Conservation (phyloP, 2,113 vertebrate genomes). For the Neolamprologus brichardi region DNA sequence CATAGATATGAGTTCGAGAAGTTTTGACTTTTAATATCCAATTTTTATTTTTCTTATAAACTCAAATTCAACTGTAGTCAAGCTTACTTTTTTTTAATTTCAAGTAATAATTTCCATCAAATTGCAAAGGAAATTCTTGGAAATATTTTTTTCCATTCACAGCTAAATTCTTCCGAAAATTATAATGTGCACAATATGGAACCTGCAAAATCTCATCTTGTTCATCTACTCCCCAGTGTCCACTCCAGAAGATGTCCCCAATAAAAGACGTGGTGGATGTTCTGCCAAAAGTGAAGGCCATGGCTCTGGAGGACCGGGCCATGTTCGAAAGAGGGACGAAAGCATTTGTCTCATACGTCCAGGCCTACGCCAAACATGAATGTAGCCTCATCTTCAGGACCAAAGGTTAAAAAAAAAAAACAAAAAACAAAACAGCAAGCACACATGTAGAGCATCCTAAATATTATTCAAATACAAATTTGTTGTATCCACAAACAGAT, state of each 20-base stretch:
- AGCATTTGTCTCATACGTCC: slow-evolving; percentile 87
- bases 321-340: slow-evolving; percentile 88
- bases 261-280: slow-evolving; percentile 73
- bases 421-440: neutral
- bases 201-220: neutral
- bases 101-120: neutral
- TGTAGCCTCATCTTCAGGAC: slow-evolving; percentile 92
- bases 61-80: neutral
- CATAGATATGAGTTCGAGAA: neutral
- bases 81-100: neutral
- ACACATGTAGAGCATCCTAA: neutral
- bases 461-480: neutral
- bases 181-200: neutral
- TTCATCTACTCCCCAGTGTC: slow-evolving; percentile 73
- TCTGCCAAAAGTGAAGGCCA: slow-evolving; percentile 80
- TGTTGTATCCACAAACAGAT: neutral
- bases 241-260: slow-evolving; percentile 78
- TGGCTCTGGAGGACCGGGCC: slow-evolving; percentile 83
- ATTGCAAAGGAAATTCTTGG: neutral
- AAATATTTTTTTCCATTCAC: neutral
- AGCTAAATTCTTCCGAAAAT: neutral
- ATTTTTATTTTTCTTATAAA: neutral
- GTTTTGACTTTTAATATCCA: neutral
- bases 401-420: slow-evolving; percentile 78
- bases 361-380: slow-evolving; percentile 93